Base-by-base conservation (phyloP, 1,140 invertebrate genomes). In the Branchinecta lynchi region DNA sequence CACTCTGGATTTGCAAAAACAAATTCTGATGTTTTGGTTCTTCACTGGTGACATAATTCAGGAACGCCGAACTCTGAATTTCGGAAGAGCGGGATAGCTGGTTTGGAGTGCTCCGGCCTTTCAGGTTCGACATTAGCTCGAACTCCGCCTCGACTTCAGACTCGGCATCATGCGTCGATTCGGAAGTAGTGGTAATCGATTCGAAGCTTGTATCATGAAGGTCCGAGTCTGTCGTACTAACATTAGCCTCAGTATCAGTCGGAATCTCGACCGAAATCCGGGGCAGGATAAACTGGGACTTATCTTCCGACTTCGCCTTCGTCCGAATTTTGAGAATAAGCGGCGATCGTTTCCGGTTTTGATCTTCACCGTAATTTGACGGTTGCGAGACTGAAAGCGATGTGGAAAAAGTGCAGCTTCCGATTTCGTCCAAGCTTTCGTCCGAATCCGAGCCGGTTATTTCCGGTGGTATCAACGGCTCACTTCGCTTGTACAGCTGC, bases 11-110 rank as follows among this genome's bases (percentile, higher is more conserved):
- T 20, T 60, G 51, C 17, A 60, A 6, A 60, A 60, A 60, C 17
- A 60, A 60, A 60, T 60, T 60, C 6, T 12, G 17, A 60, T 60
- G 51, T 60, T 60, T 60, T 60, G 51, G 51, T 60, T 60, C 51
- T 60, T 60, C 51, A 60, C 12, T 60, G 12, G 51, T 60, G 12
- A 60, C 51, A 60, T 60, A 60, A 60, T 60, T 60, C 12, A 60
- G 51, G 17, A 60, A 60, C 51, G 51, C 51, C 12, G 51, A 60
- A 60, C 51, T 60, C 51, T 60, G 51, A 60, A 12, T 60, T 60
- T 60, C 51, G 12, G 51, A 60, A 15, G 51, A 6, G 6, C 51
- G 51, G 17, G 51, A 60, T 3, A 60, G 12, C 6, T 15, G 17
- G 3, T 12, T 60, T 6, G 51, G 51, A 15, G 51, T 60, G 12